A percentile compares a stretch with the other conserved stretches of the same genome.
Conservation (phyloP, 2,797 vertebrate genomes). For the Ptychobarbus kaznakovi region DNA sequence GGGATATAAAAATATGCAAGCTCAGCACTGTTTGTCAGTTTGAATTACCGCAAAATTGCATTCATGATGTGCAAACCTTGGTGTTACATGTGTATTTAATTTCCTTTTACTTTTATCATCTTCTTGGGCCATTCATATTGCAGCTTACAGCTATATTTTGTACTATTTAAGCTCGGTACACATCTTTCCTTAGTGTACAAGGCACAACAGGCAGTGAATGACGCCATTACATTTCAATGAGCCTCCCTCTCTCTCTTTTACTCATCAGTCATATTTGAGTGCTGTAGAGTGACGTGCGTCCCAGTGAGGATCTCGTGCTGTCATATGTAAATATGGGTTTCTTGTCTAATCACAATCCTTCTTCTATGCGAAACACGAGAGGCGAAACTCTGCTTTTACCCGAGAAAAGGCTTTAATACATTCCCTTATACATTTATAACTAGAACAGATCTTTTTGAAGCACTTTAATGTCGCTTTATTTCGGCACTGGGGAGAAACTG, state of each 20-base stretch:
- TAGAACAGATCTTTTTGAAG: constrained; percentile 28
- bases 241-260: neutral
- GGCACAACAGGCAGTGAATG: constrained; percentile 2
- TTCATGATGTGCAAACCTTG: neutral
- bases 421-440: constrained; percentile 26
- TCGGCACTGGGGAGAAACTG: constrained; percentile 5
- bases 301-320: constrained; percentile 65
- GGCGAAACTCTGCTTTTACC: constrained; percentile 44
- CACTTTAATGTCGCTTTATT: neutral
- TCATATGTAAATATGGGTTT: constrained; percentile 56
- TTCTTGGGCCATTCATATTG: neutral
- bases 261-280: constrained; percentile 17
- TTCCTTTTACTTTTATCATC: neutral
- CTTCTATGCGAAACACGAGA: constrained; percentile 6
- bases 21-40: neutral
- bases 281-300: constrained; percentile 56
- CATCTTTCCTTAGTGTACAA: neutral
- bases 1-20: neutral
- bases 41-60: neutral
- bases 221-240: neutral
- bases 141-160: neutral
- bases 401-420: constrained; percentile 48
- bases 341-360: constrained; percentile 36
- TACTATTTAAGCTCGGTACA: neutral
- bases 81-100: neutral